phyloP scores from a whole-genome alignment of 2,888 invertebrate species.

The Liopterus haemorrhoidalis region DNA sequence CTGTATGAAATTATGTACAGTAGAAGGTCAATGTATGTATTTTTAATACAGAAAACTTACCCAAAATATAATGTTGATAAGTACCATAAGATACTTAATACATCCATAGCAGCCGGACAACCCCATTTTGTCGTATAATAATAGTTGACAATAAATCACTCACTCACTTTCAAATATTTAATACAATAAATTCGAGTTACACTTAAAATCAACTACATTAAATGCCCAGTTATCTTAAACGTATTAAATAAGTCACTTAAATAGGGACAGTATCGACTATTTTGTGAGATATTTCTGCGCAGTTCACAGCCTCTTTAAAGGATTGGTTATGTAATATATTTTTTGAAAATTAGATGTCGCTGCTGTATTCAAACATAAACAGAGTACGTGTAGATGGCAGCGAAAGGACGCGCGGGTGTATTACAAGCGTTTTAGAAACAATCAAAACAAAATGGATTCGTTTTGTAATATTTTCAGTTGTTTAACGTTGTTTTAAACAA shows the following conservation, averaged over 20 bases:
- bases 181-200: conserved; percentile 6
- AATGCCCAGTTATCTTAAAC: no score
- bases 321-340: no score
- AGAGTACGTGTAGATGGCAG: no score
- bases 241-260: no score
- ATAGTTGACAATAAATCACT: conserved; percentile 8
- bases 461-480: not conserved
- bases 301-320: no score
- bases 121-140: conserved; percentile 51
- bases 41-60: conserved; percentile 48
- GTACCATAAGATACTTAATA: conserved; percentile 65
- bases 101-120: conserved; percentile 64
- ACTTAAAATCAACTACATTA: not conserved
- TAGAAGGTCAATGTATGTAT: conserved; percentile 6
- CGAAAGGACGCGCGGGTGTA: no score
- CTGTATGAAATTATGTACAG: no score
- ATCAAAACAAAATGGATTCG: conserved; percentile 13
- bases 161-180: not conserved
- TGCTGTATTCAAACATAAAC: no score
- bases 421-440: no score
- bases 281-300: no score
- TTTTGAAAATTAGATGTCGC: no score
- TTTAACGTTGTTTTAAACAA: conserved; percentile 10
- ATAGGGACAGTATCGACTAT: no score
- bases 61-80: conserved; percentile 68